Percentiles rank a stretch among this genome's conserved stretches.
phyloP scores from a whole-genome alignment of 2,113 vertebrate genomes.

The Bos indicus region DNA sequence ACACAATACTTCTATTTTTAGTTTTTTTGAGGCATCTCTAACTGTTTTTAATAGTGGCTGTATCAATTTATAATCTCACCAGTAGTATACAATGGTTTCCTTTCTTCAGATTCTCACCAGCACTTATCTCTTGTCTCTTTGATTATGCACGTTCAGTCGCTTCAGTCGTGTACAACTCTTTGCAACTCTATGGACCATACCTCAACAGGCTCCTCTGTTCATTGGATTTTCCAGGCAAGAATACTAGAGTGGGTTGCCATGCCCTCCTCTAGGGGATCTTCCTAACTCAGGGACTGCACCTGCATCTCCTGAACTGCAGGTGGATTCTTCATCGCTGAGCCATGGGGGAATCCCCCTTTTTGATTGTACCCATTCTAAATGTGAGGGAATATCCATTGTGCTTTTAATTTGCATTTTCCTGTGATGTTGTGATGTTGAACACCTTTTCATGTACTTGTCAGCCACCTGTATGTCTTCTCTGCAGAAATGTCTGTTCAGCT shows the following conservation, averaged over 20 bases:
- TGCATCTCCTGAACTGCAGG: neutral
- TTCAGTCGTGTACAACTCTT: neutral
- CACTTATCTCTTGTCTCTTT: neutral
- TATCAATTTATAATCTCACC: neutral
- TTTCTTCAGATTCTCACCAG: neutral
- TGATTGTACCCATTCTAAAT: neutral
- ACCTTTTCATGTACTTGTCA: neutral
- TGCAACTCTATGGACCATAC: neutral
- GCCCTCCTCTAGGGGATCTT: neutral
- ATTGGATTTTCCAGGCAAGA: neutral
- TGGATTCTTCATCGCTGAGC: neutral
- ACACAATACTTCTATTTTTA: neutral
- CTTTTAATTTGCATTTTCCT: neutral
- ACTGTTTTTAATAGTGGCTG: too few species aligned
- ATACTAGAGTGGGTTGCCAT: neutral
- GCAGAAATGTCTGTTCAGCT: neutral
- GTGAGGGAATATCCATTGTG: neutral
- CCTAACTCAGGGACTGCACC: neutral
- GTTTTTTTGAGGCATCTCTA: neutral
- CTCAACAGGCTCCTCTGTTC: neutral
- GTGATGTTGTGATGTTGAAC: too few species aligned
- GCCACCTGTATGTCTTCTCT: neutral
- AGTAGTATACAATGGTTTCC: neutral
- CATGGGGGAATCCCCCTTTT: neutral
- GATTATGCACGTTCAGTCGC: neutral